A percentile compares a stretch with the other conserved stretches of the same genome.
phyloP scores from a whole-genome alignment of 2,113 vertebrate species.

The Oreocharis arfaki region DNA sequence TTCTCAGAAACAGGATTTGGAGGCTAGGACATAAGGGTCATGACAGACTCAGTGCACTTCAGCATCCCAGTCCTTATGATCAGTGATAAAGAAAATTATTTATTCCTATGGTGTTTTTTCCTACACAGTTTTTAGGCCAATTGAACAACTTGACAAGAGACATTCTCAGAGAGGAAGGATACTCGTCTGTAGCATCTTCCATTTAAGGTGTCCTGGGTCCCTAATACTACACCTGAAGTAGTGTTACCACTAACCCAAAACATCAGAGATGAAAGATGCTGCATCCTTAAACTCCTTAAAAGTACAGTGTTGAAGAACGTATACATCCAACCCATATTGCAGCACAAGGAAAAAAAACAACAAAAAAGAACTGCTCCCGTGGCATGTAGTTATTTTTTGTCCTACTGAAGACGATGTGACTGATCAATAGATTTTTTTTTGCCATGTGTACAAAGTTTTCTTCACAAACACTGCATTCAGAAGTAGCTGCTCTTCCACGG shows the following conservation, averaged over 20 bases:
- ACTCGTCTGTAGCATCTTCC: not conserved
- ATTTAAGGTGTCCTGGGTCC: not conserved
- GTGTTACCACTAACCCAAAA: not conserved
- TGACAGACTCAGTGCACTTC: not conserved
- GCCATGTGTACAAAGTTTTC: not conserved
- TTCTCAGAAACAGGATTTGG: not conserved
- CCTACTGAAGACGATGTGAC: not conserved
- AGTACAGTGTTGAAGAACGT: not conserved
- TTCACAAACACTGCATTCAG: not conserved
- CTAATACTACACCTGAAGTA: not conserved
- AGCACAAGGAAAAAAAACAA: not conserved
- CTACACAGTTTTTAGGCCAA: not conserved
- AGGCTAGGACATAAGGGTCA: not conserved
- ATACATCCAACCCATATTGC: not conserved
- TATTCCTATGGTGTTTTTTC: not conserved
- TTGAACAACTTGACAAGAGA: not conserved
- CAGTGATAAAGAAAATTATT: not conserved
- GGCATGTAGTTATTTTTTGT: not conserved
- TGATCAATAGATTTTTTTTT: not conserved
- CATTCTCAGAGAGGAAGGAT: not conserved
- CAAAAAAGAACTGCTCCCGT: not conserved
- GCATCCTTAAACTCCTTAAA: not conserved
- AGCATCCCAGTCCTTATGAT: not conserved
- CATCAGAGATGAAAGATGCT: not conserved
- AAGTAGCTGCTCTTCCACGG: not conserved